These are phyloP conservation scores for Cyclina sinensis DNA, from an alignment of 1,140 invertebrate species.

Conservation along the genomic window DNA sequence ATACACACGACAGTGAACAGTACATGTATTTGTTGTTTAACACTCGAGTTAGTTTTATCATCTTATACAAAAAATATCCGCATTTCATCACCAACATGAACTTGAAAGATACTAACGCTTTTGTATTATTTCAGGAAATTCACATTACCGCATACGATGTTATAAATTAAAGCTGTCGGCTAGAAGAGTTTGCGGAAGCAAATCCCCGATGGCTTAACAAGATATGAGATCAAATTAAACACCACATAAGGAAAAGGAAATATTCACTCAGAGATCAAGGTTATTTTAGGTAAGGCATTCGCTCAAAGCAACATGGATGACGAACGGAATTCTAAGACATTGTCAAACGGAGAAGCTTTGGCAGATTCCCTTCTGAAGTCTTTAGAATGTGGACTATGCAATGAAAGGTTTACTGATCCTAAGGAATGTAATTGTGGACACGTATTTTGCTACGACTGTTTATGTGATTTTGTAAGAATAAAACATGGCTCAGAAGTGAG, in stretches of 20 bases:
- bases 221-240: background rate
- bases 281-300: background rate
- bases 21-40: no score
- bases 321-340: background rate
- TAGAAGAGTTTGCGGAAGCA: background rate
- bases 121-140: slow-evolving; percentile 31
- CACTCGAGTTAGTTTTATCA: background rate
- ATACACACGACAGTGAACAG: no score
- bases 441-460: slow-evolving; percentile 53
- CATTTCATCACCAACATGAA: no score
- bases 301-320: background rate
- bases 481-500: background rate
- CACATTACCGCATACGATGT: background rate
- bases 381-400: slow-evolving; percentile 48
- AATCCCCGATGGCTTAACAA: background rate
- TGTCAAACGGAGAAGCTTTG: background rate
- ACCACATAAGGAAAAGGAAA: background rate
- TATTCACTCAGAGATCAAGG: background rate
- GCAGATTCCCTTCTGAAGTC: slow-evolving; percentile 24
- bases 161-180: background rate
- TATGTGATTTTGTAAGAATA: background rate
- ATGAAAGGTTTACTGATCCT: slow-evolving; percentile 27
- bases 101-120: background rate
- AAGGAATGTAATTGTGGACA: slow-evolving; percentile 54
- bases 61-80: background rate